Conservation (phyloP, 2,113 vertebrate genomes). For the Hyaena hyaena region DNA sequence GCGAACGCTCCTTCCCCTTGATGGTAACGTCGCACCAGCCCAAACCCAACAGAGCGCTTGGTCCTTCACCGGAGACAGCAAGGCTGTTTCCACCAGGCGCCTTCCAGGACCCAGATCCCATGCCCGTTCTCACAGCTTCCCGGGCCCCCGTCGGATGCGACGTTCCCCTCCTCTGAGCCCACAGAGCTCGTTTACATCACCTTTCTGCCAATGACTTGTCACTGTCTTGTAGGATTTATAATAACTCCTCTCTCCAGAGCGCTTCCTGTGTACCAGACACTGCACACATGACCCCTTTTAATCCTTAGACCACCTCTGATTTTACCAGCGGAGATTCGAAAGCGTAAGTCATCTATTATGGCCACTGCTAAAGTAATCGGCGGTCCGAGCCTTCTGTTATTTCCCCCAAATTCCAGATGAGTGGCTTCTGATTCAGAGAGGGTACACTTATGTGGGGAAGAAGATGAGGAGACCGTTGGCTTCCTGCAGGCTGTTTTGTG, state of each 20-base stretch:
- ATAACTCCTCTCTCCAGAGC: no score
- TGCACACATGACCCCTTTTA: not conserved
- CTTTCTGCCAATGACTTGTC: not conserved
- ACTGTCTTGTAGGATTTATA: no score
- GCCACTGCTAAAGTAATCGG: not conserved
- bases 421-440: not conserved
- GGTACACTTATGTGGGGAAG: fast-evolving
- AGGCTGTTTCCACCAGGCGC: not conserved
- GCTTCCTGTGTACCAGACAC: not conserved
- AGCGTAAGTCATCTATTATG: not conserved
- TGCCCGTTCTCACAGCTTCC: fast-evolving
- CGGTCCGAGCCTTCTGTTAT: not conserved
- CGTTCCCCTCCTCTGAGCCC: not conserved
- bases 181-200: not conserved
- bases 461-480: not conserved
- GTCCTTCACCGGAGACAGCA: not conserved
- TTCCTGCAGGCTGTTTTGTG: not conserved
- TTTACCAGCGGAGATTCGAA: not conserved
- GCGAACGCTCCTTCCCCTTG: fast-evolving
- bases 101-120: not conserved
- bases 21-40: fast-evolving
- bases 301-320: not conserved
- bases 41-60: fast-evolving
- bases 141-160: fast-evolving
- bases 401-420: not conserved